phyloP scores from a whole-genome alignment of 1,140 invertebrate genomes.

The Paraescarpia echinospica region DNA sequence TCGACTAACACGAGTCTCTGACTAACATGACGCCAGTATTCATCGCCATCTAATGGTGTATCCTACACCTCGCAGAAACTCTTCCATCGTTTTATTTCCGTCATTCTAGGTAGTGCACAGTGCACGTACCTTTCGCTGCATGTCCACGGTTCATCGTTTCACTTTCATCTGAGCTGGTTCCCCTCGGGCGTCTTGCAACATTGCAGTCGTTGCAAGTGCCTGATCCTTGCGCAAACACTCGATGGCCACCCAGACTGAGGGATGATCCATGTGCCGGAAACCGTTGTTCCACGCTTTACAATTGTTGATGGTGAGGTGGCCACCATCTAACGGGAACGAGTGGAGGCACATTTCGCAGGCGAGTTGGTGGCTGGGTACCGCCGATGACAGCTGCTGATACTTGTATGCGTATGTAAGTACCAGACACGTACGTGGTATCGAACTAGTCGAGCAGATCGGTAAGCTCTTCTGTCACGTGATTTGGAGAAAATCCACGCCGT shows the following conservation, averaged over 20 bases:
- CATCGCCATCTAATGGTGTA: not conserved
- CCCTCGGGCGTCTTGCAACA: not conserved
- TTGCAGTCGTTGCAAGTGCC: conserved; percentile 6
- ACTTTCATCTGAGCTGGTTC: not conserved
- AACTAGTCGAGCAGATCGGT: conserved; percentile 13
- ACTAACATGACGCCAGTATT: not conserved
- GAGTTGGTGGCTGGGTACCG: conserved; percentile 9
- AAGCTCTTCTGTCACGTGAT: conserved; percentile 6
- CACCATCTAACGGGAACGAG: not conserved
- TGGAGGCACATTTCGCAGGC: conserved; percentile 15
- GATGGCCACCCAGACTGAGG: conserved; percentile 10
- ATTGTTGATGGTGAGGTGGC: not conserved
- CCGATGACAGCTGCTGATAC: not conserved
- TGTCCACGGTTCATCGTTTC: not conserved
- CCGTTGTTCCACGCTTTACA: conserved; percentile 10
- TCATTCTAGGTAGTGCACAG: not conserved
- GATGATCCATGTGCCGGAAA: conserved; percentile 2
- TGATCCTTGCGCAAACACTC: conserved; percentile 7
- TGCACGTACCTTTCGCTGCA: not conserved
- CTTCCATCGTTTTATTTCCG: not conserved
- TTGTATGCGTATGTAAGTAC: conserved; percentile 1
- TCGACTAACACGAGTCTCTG: too few species aligned
- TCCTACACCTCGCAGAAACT: not conserved
- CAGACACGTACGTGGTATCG: not conserved
- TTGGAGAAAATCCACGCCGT: conserved; percentile 19